Base-by-base conservation (phyloP, 2,797 vertebrate species). In the Spea hammondii region DNA sequence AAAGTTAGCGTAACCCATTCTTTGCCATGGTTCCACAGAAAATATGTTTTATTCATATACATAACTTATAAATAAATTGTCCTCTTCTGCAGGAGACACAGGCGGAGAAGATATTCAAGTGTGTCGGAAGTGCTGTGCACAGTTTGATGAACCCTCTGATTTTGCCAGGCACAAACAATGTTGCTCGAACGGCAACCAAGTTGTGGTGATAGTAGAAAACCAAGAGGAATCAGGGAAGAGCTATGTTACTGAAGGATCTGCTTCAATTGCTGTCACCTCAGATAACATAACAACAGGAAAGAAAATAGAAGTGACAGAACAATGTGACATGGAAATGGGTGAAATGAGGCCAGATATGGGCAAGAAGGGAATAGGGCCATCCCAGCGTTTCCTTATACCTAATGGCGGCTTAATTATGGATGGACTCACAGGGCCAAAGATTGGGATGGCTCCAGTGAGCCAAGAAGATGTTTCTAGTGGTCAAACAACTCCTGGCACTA, bases 301-400 rank as follows among this genome's bases (percentile, higher is more conserved):
- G 17, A 72, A 77, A 77, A 64, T 49, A 69, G 46, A 73, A 32
- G 44, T 60, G 44, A 65, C 53, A 54, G 45, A 62, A 53, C 68
- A 82, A 77, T 59, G 17, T 77, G 70, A 74, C 45, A 72, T 47
- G 68, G 70, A 67, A 5, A 74, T 73, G 14, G 57, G 71, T 32
- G 47, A n/a, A 32, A 48, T 72, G 49, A 72, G 59, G 53, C 55
- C 64, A 59, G 70, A 82, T 47, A 70, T 79, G 50, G 76, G 69
- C 53, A 78, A 82, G 60, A 79, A 79, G n/a, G 67, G 71, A 51
- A 65, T 76, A 7, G 76, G 67, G 5, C 73, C 92, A 1, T 91
- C 94, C 4, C 94, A 93, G 45, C 91, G 94, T 79, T 95, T 93
- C 79, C 92, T 94, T 65, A 93, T 92, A 68, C 91, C 92, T 67